Conservation (phyloP, 2,888 invertebrate genomes). For the Arrhopalites spinosus region DNA sequence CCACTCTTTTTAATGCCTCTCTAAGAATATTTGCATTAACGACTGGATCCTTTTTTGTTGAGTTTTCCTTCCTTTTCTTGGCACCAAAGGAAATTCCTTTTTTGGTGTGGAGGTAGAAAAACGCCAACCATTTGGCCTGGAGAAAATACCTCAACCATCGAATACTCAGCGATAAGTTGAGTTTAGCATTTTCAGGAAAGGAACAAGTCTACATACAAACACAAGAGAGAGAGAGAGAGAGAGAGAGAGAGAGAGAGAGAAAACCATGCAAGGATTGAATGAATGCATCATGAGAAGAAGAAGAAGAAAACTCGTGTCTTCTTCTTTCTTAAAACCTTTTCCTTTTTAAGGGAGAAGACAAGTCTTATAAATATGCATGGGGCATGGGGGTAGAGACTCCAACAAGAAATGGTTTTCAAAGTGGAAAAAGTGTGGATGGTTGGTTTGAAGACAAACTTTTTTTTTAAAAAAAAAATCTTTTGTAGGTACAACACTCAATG, state of each 20-base stretch:
- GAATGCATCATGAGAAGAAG: constrained; percentile 7
- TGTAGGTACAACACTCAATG: too few species aligned
- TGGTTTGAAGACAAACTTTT: background rate
- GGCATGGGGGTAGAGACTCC: background rate
- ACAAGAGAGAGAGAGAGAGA: background rate
- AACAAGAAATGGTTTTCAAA: background rate
- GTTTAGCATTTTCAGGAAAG: background rate
- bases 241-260: background rate
- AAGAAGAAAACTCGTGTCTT: background rate
- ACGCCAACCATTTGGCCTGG: background rate
- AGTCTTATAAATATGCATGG: constrained; percentile 23
- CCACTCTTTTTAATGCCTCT: constrained; percentile 1
- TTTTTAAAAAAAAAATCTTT: background rate
- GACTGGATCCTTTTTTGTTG: background rate
- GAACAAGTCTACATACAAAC: background rate
- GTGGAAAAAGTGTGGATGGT: background rate
- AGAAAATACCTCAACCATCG: background rate
- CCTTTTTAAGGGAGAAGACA: too few species aligned
- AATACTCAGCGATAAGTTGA: background rate
- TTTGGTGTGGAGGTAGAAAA: background rate
- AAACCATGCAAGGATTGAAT: background rate
- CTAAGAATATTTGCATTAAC: constrained; percentile 9
- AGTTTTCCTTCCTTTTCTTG: background rate
- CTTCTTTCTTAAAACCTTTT: too few species aligned
- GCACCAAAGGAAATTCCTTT: background rate